Evolutionary conservation across 2,888 invertebrate genomes (phyloP), one percentile per base, ranked within the genome.

Genomic region (Melinaea menophilus): DNA sequence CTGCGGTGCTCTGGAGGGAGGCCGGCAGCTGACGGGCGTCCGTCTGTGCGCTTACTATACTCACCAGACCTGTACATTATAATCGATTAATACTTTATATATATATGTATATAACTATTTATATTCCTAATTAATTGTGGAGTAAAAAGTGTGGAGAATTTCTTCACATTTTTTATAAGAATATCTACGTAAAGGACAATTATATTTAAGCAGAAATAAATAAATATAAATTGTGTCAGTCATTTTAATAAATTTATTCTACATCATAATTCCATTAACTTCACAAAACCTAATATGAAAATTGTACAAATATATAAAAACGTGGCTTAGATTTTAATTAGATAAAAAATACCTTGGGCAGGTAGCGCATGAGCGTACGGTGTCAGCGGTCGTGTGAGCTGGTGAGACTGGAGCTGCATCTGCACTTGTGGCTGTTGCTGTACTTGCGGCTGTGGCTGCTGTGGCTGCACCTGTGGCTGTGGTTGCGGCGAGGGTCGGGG

Each of bases 1-100:
- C 95, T 22, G 95, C 92, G 0, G 79, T 92, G 33, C 75, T 74
- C 34, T 79, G 76, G 9, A 77, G 68, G 12, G 81, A 71, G 4
- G 79, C 66, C 1, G 79, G 64, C 63, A 76, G 66, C 37, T 77
- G 71, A 4, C 82, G 72, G 11, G 69, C 72, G 9, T 88, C 88
- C 0, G 77, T 69, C 41, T 82, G 75, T 3, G 81, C 78, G 64
- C 79, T 88, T 62, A 84, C 83, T 33, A 84, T 74, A 51, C 75
- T 83, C 63, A 84, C 88, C 84, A 51, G 31, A 4, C 51, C 51
- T 74, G 5, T 22, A 3, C 13, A 9, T 31, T 12, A 2, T 47
- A 46, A 22, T 22, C 22, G 22, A 22, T 22, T 57, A 33, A 12
- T 11, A 37, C 13, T 54, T 31, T 3, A 41, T 61, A 35, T 48